Evolutionary conservation across 1,140 invertebrate species (phyloP).

Genomic region (Pemphigus obesinymphae): DNA sequence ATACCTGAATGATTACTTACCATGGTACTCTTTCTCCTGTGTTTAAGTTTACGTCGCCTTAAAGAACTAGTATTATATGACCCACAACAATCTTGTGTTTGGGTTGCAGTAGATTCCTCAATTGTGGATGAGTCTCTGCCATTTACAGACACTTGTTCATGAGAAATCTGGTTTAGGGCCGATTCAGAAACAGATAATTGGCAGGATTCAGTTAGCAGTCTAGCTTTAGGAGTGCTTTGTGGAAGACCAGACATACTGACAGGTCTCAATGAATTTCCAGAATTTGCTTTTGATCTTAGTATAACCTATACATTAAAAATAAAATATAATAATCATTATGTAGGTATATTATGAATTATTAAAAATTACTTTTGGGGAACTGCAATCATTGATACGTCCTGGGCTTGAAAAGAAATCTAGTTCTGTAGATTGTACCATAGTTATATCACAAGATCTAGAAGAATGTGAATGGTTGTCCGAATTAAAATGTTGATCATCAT

Average conservation of each 20-base stretch:
- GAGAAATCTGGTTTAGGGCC: conserved; percentile 62
- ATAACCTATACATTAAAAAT: conserved; percentile 50
- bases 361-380: not conserved
- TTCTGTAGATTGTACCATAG: conserved; percentile 1
- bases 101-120: conserved; percentile 57
- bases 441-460: conserved; percentile 24
- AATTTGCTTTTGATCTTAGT: conserved; percentile 54
- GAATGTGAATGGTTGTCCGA: conserved; percentile 25
- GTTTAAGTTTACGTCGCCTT: conserved; percentile 60
- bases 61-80: conserved; percentile 55
- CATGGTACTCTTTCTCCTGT: conserved; percentile 57
- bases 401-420: not conserved
- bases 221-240: conserved; percentile 47
- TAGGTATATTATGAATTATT: not conserved
- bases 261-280: conserved; percentile 55
- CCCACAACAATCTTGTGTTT: conserved; percentile 53
- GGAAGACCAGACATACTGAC: conserved; percentile 42
- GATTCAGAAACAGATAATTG: conserved; percentile 79
- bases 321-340: not conserved
- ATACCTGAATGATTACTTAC: conserved; percentile 48
- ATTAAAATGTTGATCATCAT: conserved; percentile 55
- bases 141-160: conserved; percentile 28
- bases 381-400: not conserved
- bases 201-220: conserved; percentile 51
- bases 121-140: conserved; percentile 55